Conservation (phyloP, 2,888 invertebrate species). For the Callinectes sapidus region DNA sequence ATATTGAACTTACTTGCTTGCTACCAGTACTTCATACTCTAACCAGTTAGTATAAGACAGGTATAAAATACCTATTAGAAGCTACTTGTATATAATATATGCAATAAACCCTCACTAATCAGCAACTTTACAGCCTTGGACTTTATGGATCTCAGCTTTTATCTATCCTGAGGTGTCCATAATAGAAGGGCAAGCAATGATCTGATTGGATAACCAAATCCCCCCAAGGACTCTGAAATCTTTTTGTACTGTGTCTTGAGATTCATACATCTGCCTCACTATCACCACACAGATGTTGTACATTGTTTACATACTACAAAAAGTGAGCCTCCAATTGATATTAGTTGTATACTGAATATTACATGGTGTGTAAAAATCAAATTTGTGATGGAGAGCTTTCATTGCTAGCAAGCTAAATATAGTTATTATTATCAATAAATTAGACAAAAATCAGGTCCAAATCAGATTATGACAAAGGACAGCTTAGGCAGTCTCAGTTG, state of each 20-base stretch:
- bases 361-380: neutral
- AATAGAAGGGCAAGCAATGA: neutral
- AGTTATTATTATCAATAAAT: neutral
- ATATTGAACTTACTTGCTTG: neutral
- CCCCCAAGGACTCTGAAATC: too few species aligned
- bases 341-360: neutral
- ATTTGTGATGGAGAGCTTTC: neutral
- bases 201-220: neutral
- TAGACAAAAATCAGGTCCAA: neutral
- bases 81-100: neutral
- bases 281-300: neutral
- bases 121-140: neutral
- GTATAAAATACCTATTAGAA: neutral
- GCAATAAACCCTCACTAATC: conserved; percentile 21
- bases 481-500: neutral
- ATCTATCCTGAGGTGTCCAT: neutral
- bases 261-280: neutral
- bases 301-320: neutral
- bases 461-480: neutral
- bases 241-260: neutral
- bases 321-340: neutral
- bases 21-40: neutral
- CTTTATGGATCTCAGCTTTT: neutral
- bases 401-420: neutral
- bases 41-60: neutral